Base-by-base conservation (phyloP, 2,888 invertebrate genomes). In the Xylota segnis region DNA sequence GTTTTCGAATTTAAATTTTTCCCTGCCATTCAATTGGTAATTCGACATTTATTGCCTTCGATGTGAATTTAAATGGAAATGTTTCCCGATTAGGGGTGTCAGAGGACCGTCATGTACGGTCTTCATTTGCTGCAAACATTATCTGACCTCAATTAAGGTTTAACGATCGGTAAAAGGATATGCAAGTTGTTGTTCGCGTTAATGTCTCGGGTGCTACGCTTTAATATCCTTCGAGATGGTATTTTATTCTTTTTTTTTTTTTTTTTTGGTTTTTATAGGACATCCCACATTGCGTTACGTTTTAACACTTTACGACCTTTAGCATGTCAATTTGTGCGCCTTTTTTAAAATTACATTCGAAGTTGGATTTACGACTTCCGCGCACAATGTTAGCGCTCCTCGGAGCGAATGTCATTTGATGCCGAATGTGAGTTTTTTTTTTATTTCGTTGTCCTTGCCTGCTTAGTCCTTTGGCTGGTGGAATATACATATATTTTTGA, bases 91-190 rank as follows among this genome's bases (percentile, higher is more conserved):
- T 50, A 50, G 7, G 54, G 29, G 37, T 23, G 12, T 5, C 37
- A 16, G 40, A n/a, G n/a, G n/a, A 16, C 12, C 34, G 14, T 9
- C 9, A 10, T 1, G 10, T 4, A 7, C 18, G n/a, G 9, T 23
- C 27, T 45, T 47, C n/a, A 66, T 65, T 56, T 47, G 45, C 14
- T 23, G 45, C 16, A 5, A 37, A 58, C 56, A 47, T 45, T 58
- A 66, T 66, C 34, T 59, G 76, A 66, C 76, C 66, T 76, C 66
- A 76, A 66, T 76, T 76, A 66, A 66, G 66, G 7, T 66, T 76
- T 66, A 37, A 76, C 29, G 66, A 58, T 40, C 40, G 18, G 14
- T 37, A 66, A 54, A 66, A 50, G 14, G n/a, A 37, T 40, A 12
- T 63, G 52, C 40, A 72, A 12, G 50, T 6, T 32, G 23, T 10